phyloP scores from a whole-genome alignment of 2,113 vertebrate genomes.

The Nansenia antarctica region DNA sequence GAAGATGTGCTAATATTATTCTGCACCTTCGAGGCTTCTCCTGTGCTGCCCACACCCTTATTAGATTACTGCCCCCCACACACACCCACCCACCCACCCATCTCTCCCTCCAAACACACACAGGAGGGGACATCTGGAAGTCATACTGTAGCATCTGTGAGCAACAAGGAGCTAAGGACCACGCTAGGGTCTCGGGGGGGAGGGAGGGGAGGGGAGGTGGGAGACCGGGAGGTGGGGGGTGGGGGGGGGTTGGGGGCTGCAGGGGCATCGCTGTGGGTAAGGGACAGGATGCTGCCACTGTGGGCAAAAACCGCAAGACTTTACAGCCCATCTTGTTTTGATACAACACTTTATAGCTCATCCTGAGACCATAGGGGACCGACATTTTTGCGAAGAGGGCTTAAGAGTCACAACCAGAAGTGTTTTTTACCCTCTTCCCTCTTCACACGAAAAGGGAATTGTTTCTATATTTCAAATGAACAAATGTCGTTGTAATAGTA shows the following conservation, averaged over 20 bases:
- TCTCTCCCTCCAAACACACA: not conserved
- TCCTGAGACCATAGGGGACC: too few species aligned
- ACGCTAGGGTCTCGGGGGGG: not conserved
- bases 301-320: not conserved
- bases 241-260: too few species aligned
- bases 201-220: too few species aligned
- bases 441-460: too few species aligned
- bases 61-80: not conserved
- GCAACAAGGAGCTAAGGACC: not conserved
- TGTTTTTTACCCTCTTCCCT: not conserved
- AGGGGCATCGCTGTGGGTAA: not conserved
- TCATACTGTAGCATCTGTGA: not conserved
- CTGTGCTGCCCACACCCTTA: not conserved
- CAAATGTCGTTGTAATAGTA: too few species aligned
- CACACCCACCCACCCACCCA: too few species aligned
- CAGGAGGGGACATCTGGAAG: not conserved
- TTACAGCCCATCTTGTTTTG: too few species aligned
- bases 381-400: too few species aligned
- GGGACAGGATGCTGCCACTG: not conserved
- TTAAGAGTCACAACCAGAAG: too few species aligned
- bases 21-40: not conserved
- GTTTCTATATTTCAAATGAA: too few species aligned
- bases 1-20: slow-evolving; percentile 24
- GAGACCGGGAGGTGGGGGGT: too few species aligned
- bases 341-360: too few species aligned